A percentile compares a stretch with the other conserved stretches of the same genome.
These are phyloP conservation scores for Henicopernis longicauda DNA, from an alignment of 2,113 vertebrate species.

Conservation along the genomic window DNA sequence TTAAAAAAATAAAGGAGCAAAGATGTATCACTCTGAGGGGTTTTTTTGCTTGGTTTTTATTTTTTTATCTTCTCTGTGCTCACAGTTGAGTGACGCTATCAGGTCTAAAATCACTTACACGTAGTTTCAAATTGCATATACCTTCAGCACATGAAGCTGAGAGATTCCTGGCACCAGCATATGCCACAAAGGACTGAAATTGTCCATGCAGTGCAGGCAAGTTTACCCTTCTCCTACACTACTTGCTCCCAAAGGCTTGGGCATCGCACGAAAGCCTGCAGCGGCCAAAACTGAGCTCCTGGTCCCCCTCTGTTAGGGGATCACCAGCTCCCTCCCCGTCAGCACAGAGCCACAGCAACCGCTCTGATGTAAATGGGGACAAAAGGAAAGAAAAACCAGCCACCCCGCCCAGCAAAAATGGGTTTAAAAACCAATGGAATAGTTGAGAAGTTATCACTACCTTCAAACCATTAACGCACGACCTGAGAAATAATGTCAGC, in stretches of 20 bases:
- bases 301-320: fast-evolving
- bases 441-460: neutral
- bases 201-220: neutral
- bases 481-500: neutral
- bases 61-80: neutral
- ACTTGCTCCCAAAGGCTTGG: neutral
- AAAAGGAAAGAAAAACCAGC: neutral
- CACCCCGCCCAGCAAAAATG: fast-evolving
- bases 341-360: fast-evolving
- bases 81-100: neutral
- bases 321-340: neutral
- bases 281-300: neutral
- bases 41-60: too few relatives aligned
- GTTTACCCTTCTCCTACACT: neutral
- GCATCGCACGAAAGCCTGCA: neutral
- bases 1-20: neutral
- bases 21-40: neutral
- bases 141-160: neutral
- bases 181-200: neutral
- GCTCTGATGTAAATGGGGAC: fast-evolving
- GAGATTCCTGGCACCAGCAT: neutral
- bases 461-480: neutral
- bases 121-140: fast-evolving
- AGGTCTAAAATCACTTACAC: neutral
- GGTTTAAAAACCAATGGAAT: neutral